Conservation (phyloP, 1,140 invertebrate species). For the Trichonephila clavipes region DNA sequence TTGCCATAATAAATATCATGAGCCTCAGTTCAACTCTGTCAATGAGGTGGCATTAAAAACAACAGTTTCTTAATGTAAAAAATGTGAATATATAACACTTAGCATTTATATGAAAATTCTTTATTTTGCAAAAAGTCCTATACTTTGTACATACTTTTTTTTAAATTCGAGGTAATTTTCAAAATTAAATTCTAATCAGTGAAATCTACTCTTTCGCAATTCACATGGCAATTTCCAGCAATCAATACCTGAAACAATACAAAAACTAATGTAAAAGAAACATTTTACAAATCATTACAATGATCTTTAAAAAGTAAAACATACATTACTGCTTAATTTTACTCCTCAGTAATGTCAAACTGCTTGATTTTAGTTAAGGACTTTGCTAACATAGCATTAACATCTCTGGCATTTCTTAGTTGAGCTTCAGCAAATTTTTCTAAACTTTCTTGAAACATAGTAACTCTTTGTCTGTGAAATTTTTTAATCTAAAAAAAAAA, state of each 20-base stretch:
- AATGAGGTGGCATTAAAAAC: too few species aligned
- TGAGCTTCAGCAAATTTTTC: slow-evolving; percentile 77
- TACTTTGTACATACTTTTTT: slow-evolving; percentile 2
- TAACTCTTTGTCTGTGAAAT: slow-evolving; percentile 77
- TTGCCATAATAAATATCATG: too few species aligned
- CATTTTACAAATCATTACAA: not conserved
- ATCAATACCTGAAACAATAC: not conserved
- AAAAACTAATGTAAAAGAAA: not conserved
- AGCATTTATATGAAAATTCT: slow-evolving; percentile 1
- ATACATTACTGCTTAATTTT: not conserved
- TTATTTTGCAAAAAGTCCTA: slow-evolving; percentile 23
- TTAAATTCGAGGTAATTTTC: not conserved
- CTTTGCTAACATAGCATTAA: slow-evolving; percentile 74
- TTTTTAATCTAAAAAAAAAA: slow-evolving; percentile 77
- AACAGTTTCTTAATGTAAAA: too few species aligned
- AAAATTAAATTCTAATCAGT: slow-evolving; percentile 12
- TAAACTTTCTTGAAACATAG: slow-evolving; percentile 74
- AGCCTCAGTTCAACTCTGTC: too few species aligned
- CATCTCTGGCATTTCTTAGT: slow-evolving; percentile 77
- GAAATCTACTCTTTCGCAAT: not conserved
- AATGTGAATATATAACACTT: too few species aligned
- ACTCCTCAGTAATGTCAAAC: slow-evolving; percentile 65
- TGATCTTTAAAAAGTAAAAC: not conserved
- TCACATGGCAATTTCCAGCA: not conserved
- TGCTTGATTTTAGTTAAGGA: slow-evolving; percentile 76